These are phyloP conservation scores for Elymnias hypermnestra DNA, from an alignment of 1,140 invertebrate genomes.

Conservation along the genomic window DNA sequence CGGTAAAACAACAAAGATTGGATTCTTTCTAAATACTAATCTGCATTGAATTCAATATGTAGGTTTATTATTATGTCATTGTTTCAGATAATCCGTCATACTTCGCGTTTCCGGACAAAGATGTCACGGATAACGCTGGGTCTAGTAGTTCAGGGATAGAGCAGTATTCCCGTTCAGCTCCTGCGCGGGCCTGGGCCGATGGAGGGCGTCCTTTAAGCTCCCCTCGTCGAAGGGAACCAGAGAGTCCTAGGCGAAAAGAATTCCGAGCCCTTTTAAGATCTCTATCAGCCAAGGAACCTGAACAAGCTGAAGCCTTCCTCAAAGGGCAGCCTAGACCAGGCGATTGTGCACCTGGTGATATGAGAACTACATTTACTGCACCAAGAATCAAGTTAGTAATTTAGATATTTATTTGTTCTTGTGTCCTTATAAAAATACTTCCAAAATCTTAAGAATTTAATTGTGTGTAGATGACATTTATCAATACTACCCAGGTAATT, in stretches of 20 bases:
- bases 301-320: slow-evolving; percentile 67
- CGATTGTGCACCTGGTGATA: slow-evolving; percentile 62
- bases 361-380: slow-evolving; percentile 64
- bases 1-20: no score
- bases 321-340: slow-evolving; percentile 72
- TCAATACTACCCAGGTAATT: no score
- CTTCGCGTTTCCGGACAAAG: slow-evolving; percentile 72
- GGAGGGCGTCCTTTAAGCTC: slow-evolving; percentile 45
- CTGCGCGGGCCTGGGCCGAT: slow-evolving; percentile 53
- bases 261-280: slow-evolving; percentile 72
- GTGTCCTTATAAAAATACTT: no score
- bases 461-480: no score
- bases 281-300: slow-evolving; percentile 67
- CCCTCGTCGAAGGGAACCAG: slow-evolving; percentile 50
- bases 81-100: slow-evolving; percentile 74
- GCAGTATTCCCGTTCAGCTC: slow-evolving; percentile 55
- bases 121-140: slow-evolving; percentile 46
- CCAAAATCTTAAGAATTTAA: no score
- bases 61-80: no score
- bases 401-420: no score
- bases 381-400: slow-evolving; percentile 61
- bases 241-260: slow-evolving; percentile 64
- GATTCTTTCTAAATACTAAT: no score
- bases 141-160: slow-evolving; percentile 34
- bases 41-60: no score